These are phyloP conservation scores for Bufo bufo DNA, from an alignment of 2,113 vertebrate species.

Conservation along the genomic window DNA sequence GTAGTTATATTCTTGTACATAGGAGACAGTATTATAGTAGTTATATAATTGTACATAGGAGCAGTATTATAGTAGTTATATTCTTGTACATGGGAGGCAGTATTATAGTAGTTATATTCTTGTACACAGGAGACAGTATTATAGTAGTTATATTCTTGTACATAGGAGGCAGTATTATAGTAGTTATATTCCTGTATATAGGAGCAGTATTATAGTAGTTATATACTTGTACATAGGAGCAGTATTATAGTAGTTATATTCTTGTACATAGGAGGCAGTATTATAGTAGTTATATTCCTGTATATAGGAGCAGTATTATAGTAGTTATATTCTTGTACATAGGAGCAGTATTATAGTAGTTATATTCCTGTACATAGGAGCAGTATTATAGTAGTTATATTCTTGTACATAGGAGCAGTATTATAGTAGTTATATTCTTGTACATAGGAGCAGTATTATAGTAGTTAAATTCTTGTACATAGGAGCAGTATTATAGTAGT, in stretches of 20 bases:
- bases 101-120: no score
- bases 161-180: no score
- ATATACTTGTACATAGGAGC: not conserved
- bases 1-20: not conserved
- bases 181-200: no score
- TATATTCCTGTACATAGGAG: not conserved
- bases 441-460: not conserved
- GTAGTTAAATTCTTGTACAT: not conserved
- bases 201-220: no score
- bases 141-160: no score
- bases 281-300: not conserved
- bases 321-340: not conserved
- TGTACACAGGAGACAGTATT: no score
- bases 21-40: not conserved
- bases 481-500: not conserved
- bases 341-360: not conserved
- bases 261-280: not conserved
- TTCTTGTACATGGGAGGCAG: no score
- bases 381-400: constrained; percentile 13
- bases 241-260: not conserved
- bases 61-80: not conserved
- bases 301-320: not conserved
- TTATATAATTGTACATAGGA: not conserved
- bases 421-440: not conserved
- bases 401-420: not conserved